Conservation (phyloP, 2,888 invertebrate species). For the Stenoptilia bipunctidactyla region DNA sequence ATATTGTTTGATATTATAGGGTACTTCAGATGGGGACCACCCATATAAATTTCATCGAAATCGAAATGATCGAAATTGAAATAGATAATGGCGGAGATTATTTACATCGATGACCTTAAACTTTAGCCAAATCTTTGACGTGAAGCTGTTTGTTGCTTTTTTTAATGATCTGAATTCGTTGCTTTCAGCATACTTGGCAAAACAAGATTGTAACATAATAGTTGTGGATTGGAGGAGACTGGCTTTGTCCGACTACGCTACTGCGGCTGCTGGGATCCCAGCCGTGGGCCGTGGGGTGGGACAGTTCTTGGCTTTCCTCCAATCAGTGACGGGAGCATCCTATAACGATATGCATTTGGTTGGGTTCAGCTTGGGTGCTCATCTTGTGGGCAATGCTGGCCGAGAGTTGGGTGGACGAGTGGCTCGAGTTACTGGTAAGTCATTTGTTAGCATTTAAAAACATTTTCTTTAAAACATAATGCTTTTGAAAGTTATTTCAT, state of each 20-base stretch:
- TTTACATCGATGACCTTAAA: too few relatives aligned
- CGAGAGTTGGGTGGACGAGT: constrained; percentile 27
- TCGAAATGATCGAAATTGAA: too few relatives aligned
- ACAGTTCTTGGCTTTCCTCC: constrained; percentile 34
- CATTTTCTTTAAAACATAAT: too few relatives aligned
- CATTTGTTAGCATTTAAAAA: too few relatives aligned
- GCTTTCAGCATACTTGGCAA: constrained; percentile 27
- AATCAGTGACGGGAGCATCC: constrained; percentile 24
- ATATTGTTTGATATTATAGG: too few relatives aligned
- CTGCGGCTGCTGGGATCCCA: constrained; percentile 32
- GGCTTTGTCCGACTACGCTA: constrained; percentile 23
- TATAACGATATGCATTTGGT: constrained; percentile 34
- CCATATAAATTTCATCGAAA: too few relatives aligned
- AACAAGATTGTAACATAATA: constrained; percentile 41
- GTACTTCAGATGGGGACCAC: too few relatives aligned
- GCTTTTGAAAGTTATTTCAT: too few relatives aligned
- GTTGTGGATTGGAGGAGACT: constrained; percentile 39
- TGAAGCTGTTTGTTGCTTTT: too few relatives aligned
- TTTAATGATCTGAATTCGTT: too few relatives aligned
- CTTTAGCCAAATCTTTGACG: too few relatives aligned
- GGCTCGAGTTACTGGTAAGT: constrained; percentile 37
- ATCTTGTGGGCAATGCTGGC: constrained; percentile 44
- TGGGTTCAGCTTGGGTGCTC: constrained; percentile 53
- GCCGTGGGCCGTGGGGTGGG: constrained; percentile 36
- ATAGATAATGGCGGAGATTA: too few relatives aligned